phyloP scores from a whole-genome alignment of 23 tunicate species.

The Styela clava region DNA sequence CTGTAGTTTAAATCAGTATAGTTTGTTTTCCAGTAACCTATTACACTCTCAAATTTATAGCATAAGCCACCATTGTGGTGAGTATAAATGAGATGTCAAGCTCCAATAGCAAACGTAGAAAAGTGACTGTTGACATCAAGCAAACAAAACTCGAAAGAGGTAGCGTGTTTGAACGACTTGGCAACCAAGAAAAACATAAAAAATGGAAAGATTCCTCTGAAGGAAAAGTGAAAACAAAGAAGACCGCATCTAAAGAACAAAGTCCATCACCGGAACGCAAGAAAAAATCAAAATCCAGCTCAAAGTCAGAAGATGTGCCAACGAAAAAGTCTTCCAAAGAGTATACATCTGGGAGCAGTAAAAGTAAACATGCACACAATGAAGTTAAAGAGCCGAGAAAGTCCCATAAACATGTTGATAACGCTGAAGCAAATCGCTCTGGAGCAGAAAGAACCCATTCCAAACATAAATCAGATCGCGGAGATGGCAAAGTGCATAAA shows the following conservation, averaged over 20 bases:
- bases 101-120: slow-evolving; percentile 14
- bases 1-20: too few relatives aligned
- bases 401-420: neutral
- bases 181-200: slow-evolving; percentile 16
- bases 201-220: slow-evolving; percentile 2
- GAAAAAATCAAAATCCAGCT: slow-evolving; percentile 12
- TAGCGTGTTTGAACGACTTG: slow-evolving; percentile 18
- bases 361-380: neutral
- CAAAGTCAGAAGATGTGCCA: neutral
- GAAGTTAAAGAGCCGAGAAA: neutral
- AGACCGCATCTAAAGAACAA: neutral
- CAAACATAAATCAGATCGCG: slow-evolving; percentile 16
- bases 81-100: neutral
- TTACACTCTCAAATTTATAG: too few relatives aligned
- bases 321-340: slow-evolving; percentile 9
- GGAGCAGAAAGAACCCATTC: slow-evolving; percentile 6
- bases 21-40: too few relatives aligned
- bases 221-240: neutral
- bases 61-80: too few relatives aligned
- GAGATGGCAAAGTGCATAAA: neutral
- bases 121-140: slow-evolving; percentile 27
- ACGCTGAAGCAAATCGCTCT: neutral
- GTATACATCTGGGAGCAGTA: slow-evolving; percentile 3
- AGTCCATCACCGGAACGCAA: neutral
- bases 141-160: slow-evolving; percentile 22